Percentiles rank a stretch among this genome's conserved stretches.
Conservation (phyloP, 2,113 vertebrate genomes). For the Zapornia atra region DNA sequence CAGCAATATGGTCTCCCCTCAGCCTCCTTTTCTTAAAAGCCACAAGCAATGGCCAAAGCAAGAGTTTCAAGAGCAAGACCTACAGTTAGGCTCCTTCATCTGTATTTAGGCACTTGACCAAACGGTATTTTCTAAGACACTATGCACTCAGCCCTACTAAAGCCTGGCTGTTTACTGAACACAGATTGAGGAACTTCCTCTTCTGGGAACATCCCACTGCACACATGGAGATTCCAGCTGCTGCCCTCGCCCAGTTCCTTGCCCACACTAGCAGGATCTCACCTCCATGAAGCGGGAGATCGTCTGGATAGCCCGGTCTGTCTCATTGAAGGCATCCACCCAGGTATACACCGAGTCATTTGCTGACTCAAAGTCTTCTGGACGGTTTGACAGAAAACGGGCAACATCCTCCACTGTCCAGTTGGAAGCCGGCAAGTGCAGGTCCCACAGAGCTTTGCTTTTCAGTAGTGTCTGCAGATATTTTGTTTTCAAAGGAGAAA, state of each 20-base stretch:
- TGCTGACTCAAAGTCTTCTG: slow-evolving; percentile 58
- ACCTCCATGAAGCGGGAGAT: slow-evolving; percentile 98
- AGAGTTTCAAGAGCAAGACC: not conserved
- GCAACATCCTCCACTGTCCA: slow-evolving; percentile 86
- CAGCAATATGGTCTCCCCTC: too few species aligned
- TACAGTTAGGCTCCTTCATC: not conserved
- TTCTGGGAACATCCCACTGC: rapidly evolving
- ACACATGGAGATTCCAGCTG: not conserved
- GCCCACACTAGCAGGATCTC: not conserved
- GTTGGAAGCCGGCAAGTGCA: slow-evolving; percentile 76
- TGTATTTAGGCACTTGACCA: not conserved
- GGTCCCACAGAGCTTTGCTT: slow-evolving; percentile 80
- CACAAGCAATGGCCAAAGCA: rapidly evolving
- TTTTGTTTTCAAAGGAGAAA: not conserved
- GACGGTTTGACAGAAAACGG: slow-evolving; percentile 84
- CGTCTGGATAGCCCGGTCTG: slow-evolving; percentile 86
- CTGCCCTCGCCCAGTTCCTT: not conserved
- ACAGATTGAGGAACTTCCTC: not conserved
- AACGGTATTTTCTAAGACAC: not conserved
- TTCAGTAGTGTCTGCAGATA: slow-evolving; percentile 82
- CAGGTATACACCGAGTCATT: slow-evolving; percentile 83
- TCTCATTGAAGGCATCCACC: slow-evolving; percentile 93
- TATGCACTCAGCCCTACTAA: not conserved
- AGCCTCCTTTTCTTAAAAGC: too few species aligned
- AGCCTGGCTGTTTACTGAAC: not conserved